Evolutionary conservation across 2,113 vertebrate genomes (phyloP), one percentile per base, ranked within the genome.

Genomic region (Meles meles): DNA sequence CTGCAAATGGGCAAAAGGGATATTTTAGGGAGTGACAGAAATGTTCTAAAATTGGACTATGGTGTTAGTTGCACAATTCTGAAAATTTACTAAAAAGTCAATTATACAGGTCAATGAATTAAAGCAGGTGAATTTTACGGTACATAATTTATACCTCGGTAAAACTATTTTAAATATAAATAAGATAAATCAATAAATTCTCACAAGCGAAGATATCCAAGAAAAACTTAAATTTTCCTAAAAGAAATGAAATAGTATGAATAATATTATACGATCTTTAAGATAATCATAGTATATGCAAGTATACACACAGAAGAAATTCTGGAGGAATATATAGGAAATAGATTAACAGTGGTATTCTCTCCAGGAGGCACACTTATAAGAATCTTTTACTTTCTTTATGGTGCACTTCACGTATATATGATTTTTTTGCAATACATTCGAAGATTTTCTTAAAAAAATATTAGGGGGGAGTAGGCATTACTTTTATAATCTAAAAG

Each of bases 401-500:
- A 55, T 34, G 47, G 37, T 47, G 81, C 14, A 23, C 8, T 80
- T 74, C 44, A 44, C 63, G 90, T 47, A 88, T 25, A 79, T 15
- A n/a, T 61, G 37, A 59, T 61, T 95, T 93, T 74, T 94, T 76
- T 44, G 79, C 34, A 80, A 3, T 25, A 67, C 27, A 59, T 74
- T 89, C 23, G 18, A 93, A 81, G 2, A 55, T 42, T 93, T 88
- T 42, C 59, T 89, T 67, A 95, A 79, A 21, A 83, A 94, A 76
- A 49, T 1, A 0, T 69, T 90, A 20, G 3, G 29, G 29, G 42
- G 49, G 37, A 93, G 9, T 47, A 6, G 25, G 9, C 37, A 77
- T 84, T 76, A 79, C 11, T 61, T 85, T 88, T 77, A 85, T 83
- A 61, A 95, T 63, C 49, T 95, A 34, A 89, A 94, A 93, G 77